phyloP scores from a whole-genome alignment of 1,140 invertebrate species.

The Drosophila nigromelanica region DNA sequence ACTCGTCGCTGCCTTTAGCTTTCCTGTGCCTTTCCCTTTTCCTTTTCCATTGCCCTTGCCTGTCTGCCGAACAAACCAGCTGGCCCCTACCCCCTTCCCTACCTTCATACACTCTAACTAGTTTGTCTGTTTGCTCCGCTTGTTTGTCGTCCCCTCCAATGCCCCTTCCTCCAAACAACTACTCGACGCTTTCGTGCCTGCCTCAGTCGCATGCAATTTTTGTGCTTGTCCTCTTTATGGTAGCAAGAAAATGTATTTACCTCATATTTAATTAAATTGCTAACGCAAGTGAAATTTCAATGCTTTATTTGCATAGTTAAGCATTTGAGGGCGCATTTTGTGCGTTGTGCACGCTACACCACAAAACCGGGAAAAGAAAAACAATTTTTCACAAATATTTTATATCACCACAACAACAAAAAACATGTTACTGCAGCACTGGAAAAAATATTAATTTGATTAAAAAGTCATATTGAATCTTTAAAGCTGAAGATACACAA shows the following conservation, averaged over 20 bases:
- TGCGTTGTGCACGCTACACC: slow-evolving; percentile 6
- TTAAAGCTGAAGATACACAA: no score
- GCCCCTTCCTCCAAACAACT: neutral
- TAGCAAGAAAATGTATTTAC: slow-evolving; percentile 64
- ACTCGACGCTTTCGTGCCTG: slow-evolving; percentile 4
- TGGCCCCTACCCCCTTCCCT: neutral
- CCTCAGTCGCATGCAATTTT: slow-evolving; percentile 64
- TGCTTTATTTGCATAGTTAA: slow-evolving; percentile 73
- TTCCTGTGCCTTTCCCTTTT: no score
- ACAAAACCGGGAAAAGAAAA: neutral
- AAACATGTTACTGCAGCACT: no score
- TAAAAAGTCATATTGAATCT: no score
- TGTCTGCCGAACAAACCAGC: slow-evolving; percentile 53
- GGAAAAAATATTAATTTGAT: no score
- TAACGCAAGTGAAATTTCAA: slow-evolving; percentile 66
- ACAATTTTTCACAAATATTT: neutral
- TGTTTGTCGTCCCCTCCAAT: slow-evolving; percentile 31
- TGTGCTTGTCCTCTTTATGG: slow-evolving; percentile 66
- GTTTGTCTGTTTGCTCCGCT: slow-evolving; percentile 68
- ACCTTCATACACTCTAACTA: slow-evolving; percentile 61
- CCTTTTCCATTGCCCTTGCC: slow-evolving; percentile 11
- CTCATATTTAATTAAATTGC: slow-evolving; percentile 79
- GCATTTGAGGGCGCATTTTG: slow-evolving; percentile 35
- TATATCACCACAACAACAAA: no score
- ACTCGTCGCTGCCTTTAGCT: slow-evolving; percentile 36